These are phyloP conservation scores for Glareola pratincola DNA, from an alignment of 2,113 vertebrate species.

Conservation along the genomic window DNA sequence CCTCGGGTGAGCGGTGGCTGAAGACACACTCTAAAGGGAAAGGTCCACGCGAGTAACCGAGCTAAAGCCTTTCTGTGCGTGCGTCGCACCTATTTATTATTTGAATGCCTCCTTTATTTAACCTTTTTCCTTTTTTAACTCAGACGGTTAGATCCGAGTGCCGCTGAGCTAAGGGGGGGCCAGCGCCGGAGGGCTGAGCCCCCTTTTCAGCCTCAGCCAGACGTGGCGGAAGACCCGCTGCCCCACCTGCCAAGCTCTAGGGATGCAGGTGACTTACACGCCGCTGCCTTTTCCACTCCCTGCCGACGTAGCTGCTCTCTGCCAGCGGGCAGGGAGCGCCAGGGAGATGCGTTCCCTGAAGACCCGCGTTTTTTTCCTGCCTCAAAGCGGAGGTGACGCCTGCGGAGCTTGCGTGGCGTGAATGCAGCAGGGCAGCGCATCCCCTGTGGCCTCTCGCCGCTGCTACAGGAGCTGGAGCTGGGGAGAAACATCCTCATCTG, in stretches of 20 bases:
- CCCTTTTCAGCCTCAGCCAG: neutral
- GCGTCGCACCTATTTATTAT: neutral
- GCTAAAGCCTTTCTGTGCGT: neutral
- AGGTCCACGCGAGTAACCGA: fast-evolving
- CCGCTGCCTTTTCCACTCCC: neutral
- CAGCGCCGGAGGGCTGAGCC: neutral
- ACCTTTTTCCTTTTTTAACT: neutral
- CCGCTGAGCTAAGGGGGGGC: neutral
- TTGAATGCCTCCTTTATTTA: neutral
- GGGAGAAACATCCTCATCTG: neutral
- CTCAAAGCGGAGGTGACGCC: neutral
- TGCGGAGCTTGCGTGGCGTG: neutral
- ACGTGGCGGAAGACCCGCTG: neutral
- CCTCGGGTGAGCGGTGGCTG: neutral
- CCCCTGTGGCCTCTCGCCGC: fast-evolving
- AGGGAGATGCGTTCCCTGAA: neutral
- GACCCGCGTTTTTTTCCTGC: neutral
- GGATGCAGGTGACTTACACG: neutral
- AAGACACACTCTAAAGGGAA: neutral
- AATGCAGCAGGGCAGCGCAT: neutral
- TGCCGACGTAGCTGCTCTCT: neutral
- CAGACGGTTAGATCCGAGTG: fast-evolving
- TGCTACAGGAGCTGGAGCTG: neutral
- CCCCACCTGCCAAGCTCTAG: neutral
- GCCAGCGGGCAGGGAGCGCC: neutral